These are phyloP conservation scores for Neodiprion fabricii DNA, from an alignment of 1,140 invertebrate genomes.

Conservation along the genomic window DNA sequence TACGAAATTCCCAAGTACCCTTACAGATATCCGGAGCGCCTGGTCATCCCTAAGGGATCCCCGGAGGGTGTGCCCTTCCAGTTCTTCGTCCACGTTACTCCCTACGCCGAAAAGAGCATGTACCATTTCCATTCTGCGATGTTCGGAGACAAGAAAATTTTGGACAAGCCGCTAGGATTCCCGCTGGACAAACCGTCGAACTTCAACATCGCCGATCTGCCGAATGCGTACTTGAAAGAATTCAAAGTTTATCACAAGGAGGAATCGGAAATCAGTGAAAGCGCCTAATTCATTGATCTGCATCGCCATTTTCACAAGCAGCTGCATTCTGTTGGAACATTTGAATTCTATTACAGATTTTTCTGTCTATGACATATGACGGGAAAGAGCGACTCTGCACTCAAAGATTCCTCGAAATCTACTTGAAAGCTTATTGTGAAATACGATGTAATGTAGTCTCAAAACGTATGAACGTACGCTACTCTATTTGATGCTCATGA, in stretches of 20 bases:
- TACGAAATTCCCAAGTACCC: constrained; percentile 41
- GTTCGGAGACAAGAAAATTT: constrained; percentile 43
- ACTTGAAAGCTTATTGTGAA: no score
- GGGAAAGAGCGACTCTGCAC: no score
- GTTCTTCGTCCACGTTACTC: constrained; percentile 56
- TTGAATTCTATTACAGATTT: no score
- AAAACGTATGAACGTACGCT: no score
- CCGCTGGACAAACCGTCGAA: constrained; percentile 68
- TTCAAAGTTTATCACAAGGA: constrained; percentile 49
- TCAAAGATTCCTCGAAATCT: no score
- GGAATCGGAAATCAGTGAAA: constrained; percentile 15
- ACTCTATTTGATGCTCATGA: no score
- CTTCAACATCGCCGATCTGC: constrained; percentile 48
- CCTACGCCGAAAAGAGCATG: constrained; percentile 44
- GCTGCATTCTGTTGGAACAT: no score
- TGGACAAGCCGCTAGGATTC: constrained; percentile 70
- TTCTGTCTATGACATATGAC: no score
- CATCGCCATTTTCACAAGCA: no score
- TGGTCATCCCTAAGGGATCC: constrained; percentile 57
- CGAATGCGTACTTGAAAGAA: constrained; percentile 56
- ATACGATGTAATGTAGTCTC: no score
- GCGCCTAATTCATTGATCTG: no score
- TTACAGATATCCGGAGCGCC: constrained; percentile 54
- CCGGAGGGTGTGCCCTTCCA: constrained; percentile 57
- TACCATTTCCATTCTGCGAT: constrained; percentile 39